Percentiles rank a stretch among this genome's conserved stretches.
Conservation (phyloP, 2,888 invertebrate species). For the Clepsis dumicolana region DNA sequence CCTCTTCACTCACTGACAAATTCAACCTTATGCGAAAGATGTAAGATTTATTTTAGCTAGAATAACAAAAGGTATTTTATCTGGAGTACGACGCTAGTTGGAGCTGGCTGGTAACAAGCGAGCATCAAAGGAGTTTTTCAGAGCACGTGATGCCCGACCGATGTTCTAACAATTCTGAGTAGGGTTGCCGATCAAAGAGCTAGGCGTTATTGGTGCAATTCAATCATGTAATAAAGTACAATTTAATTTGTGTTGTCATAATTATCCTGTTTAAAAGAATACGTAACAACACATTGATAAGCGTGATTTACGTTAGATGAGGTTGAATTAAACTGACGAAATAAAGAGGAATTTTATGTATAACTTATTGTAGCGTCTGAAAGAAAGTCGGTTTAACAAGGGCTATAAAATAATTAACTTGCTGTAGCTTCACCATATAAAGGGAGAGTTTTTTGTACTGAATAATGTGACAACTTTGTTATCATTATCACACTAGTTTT, state of each 20-base stretch:
- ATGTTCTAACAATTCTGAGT: constrained; percentile 70
- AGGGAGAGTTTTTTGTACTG: no score
- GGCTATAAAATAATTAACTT: no score
- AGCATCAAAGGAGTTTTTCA: constrained; percentile 77
- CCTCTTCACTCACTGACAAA: neutral
- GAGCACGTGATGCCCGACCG: constrained; percentile 77
- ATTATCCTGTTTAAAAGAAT: no score
- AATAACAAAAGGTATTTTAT: constrained; percentile 61
- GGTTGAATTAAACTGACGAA: neutral
- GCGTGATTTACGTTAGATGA: no score
- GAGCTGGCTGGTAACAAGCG: constrained; percentile 66
- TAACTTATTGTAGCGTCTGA: neutral
- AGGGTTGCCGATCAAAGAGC: constrained; percentile 39
- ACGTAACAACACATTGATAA: no score
- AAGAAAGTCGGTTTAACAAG: neutral
- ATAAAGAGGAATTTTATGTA: neutral
- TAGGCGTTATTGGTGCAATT: constrained; percentile 14
- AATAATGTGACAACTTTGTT: no score
- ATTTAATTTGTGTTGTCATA: constrained; percentile 1
- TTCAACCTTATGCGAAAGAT: neutral
- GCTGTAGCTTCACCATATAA: no score
- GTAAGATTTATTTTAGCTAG: constrained; percentile 53
- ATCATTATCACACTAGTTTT: no score
- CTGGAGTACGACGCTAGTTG: constrained; percentile 68
- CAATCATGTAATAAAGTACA: neutral